These are phyloP conservation scores for Opisthocomus hoazin DNA, from an alignment of 2,113 vertebrate genomes.

Conservation along the genomic window DNA sequence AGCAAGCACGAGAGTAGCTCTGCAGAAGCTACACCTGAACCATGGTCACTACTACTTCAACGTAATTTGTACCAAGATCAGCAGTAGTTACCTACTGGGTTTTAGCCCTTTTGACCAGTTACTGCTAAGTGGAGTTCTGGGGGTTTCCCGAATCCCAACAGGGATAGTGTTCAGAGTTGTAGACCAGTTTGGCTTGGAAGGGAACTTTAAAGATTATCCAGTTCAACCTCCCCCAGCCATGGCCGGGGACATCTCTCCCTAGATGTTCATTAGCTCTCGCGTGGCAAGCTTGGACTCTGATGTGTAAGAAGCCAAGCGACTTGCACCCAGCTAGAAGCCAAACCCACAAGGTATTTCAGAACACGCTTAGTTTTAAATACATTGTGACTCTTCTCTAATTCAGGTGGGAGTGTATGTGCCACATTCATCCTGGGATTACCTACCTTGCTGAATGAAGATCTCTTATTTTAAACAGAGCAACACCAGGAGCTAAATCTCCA, in stretches of 20 bases:
- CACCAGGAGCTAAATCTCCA: background rate
- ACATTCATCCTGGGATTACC: background rate
- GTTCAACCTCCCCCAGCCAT: background rate
- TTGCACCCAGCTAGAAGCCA: background rate
- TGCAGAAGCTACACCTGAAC: background rate
- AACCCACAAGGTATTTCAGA: background rate
- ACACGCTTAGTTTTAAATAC: background rate
- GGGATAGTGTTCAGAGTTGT: background rate
- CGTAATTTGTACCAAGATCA: background rate
- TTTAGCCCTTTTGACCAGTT: background rate
- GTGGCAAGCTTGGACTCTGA: background rate
- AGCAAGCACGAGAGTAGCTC: rapidly evolving
- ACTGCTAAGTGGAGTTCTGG: background rate
- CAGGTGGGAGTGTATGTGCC: background rate
- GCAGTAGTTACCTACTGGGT: background rate
- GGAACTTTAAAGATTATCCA: background rate
- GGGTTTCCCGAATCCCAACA: background rate
- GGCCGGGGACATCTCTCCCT: background rate
- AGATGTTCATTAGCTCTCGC: background rate
- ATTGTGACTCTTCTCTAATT: background rate
- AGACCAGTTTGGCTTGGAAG: background rate
- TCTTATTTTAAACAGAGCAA: background rate
- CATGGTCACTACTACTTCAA: background rate
- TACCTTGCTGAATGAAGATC: background rate
- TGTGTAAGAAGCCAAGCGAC: background rate